phyloP scores from a whole-genome alignment of 1,140 invertebrate genomes.

The Leguminivora glycinivorella region DNA sequence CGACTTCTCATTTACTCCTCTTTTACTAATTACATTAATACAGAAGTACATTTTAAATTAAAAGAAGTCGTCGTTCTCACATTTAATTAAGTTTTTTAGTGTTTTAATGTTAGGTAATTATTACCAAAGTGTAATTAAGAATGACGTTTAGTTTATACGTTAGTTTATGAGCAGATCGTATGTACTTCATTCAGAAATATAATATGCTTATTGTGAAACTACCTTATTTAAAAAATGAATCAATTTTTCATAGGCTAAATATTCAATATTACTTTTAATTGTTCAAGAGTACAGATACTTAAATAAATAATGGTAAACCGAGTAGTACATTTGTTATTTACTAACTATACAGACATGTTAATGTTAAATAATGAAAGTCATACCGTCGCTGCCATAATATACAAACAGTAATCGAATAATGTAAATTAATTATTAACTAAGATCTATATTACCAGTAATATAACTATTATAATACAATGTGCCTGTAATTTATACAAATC shows the following conservation, averaged over 20 bases:
- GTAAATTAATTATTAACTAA: slow-evolving; percentile 27
- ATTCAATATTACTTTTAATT: background rate
- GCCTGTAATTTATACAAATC: slow-evolving; percentile 53
- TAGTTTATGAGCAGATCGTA: slow-evolving; percentile 35
- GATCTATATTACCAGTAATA: slow-evolving; percentile 43
- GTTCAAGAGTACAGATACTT: background rate
- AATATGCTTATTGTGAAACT: background rate
- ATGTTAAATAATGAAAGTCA: slow-evolving; percentile 20
- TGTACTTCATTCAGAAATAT: slow-evolving; percentile 17
- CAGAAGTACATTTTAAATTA: background rate
- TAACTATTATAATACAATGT: slow-evolving; percentile 49
- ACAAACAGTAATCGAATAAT: slow-evolving; percentile 18
- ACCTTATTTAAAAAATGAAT: background rate
- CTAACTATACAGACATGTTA: slow-evolving; percentile 4
- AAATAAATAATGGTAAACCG: background rate
- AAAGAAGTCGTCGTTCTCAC: slow-evolving; percentile 42
- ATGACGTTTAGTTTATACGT: slow-evolving; percentile 51
- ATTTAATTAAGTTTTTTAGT: slow-evolving; percentile 52
- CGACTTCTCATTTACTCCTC: slow-evolving; percentile 12
- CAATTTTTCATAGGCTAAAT: background rate
- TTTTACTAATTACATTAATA: slow-evolving; percentile 13
- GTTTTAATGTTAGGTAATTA: slow-evolving; percentile 68
- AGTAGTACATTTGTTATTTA: background rate
- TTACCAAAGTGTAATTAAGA: slow-evolving; percentile 76
- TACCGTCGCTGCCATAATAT: slow-evolving; percentile 42